Percentiles rank a stretch among this genome's conserved stretches.
Evolutionary conservation across 2,113 vertebrate species (phyloP).

Genomic region (Collichthys lucidus): DNA sequence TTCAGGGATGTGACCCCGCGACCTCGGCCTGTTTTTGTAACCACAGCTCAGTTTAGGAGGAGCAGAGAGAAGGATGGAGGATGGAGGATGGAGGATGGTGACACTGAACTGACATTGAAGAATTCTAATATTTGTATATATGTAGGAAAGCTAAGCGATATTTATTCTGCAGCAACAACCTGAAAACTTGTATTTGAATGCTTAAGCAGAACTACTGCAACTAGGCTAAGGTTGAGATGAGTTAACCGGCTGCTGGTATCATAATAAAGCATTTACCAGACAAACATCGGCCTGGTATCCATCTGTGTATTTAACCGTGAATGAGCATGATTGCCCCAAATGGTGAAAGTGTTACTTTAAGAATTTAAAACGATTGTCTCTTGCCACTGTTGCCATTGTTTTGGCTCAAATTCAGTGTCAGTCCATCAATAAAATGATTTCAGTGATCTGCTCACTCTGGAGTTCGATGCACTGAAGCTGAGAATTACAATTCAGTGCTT

Average conservation of each 20-base stretch:
- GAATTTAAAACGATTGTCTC: neutral
- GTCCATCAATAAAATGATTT: neutral
- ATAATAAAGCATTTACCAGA: neutral
- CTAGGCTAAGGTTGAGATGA: neutral
- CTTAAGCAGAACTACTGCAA: no score
- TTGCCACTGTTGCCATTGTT: neutral
- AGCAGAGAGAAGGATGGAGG: neutral
- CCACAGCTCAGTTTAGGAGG: constrained; percentile 14
- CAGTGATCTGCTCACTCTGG: neutral
- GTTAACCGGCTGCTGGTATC: neutral
- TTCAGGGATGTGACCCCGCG: constrained; percentile 32
- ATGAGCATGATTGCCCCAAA: neutral
- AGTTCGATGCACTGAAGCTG: neutral
- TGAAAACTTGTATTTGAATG: no score
- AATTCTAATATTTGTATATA: neutral
- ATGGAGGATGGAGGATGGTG: neutral
- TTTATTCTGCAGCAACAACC: neutral
- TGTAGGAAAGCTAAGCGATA: neutral
- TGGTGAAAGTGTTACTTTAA: neutral
- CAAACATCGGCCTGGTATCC: neutral
- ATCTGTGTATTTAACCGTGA: neutral
- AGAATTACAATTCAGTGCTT: neutral
- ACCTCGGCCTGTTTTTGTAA: constrained; percentile 38
- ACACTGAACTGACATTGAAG: constrained; percentile 5
- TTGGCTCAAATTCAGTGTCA: neutral